These are phyloP conservation scores for Boleophthalmus pectinirostris DNA, from an alignment of 2,113 vertebrate genomes.

Conservation along the genomic window DNA sequence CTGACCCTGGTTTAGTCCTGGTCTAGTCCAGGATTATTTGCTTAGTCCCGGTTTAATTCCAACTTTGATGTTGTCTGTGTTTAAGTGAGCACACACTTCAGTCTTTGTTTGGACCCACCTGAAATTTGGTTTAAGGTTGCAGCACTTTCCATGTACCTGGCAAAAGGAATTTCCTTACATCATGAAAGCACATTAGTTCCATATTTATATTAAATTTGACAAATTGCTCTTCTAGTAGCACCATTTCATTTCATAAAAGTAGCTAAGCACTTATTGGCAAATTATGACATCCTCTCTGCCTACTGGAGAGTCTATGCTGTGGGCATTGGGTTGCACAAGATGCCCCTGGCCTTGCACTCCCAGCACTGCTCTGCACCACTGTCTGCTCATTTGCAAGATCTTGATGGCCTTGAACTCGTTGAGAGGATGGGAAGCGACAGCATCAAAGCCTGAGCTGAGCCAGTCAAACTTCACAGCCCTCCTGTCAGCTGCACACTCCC, in stretches of 20 bases:
- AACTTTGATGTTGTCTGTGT: no score
- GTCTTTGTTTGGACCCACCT: no score
- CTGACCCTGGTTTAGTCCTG: neutral
- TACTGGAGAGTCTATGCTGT: slow-evolving; percentile 20
- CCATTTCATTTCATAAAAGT: neutral
- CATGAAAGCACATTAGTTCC: no score
- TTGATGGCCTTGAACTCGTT: slow-evolving; percentile 76
- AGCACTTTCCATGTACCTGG: neutral
- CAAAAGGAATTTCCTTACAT: neutral
- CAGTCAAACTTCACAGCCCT: slow-evolving; percentile 75
- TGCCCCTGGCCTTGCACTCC: slow-evolving; percentile 49
- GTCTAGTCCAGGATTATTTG: no score
- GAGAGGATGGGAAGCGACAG: slow-evolving; percentile 77
- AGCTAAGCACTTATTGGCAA: slow-evolving; percentile 19
- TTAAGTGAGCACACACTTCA: no score
- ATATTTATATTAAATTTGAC: neutral
- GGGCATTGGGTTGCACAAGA: slow-evolving; percentile 54
- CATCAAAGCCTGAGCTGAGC: slow-evolving; percentile 75
- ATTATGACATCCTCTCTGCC: neutral
- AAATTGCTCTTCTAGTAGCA: neutral
- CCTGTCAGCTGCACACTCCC: slow-evolving; percentile 68
- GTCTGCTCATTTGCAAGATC: slow-evolving; percentile 71
- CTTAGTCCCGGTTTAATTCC: neutral
- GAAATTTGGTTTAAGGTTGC: no score
- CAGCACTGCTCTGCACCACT: slow-evolving; percentile 48